Conservation (phyloP, 1,140 invertebrate species). For the Mylabris phalerata region DNA sequence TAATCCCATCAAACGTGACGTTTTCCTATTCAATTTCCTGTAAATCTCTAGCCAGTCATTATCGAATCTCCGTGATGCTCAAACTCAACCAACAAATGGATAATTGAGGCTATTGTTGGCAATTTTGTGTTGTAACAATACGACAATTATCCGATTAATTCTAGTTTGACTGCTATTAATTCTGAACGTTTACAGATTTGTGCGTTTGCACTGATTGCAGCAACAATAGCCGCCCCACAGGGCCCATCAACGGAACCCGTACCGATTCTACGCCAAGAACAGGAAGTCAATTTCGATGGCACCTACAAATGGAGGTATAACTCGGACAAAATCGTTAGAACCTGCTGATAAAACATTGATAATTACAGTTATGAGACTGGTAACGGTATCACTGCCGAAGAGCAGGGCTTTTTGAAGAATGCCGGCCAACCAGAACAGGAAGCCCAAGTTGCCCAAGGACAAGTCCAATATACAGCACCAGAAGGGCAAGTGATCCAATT, state of each 20-base stretch:
- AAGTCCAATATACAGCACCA: slow-evolving; percentile 65
- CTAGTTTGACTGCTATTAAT: slow-evolving; percentile 1
- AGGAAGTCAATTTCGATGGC: slow-evolving; percentile 57
- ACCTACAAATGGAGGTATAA: slow-evolving; percentile 55
- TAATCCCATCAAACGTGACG: background rate
- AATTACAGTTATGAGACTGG: slow-evolving; percentile 63
- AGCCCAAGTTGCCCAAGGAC: slow-evolving; percentile 57
- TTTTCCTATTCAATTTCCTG: too few species aligned
- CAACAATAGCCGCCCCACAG: slow-evolving; percentile 45
- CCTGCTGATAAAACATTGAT: background rate
- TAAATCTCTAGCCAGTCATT: too few species aligned
- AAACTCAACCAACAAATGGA: too few species aligned
- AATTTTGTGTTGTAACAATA: too few species aligned
- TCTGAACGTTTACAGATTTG: slow-evolving; percentile 1
- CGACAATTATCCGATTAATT: too few species aligned
- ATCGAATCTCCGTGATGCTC: too few species aligned
- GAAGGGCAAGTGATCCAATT: slow-evolving; percentile 63
- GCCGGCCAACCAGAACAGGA: slow-evolving; percentile 47
- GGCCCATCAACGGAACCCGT: slow-evolving; percentile 46
- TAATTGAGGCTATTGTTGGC: too few species aligned
- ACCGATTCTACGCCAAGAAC: slow-evolving; percentile 53
- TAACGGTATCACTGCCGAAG: slow-evolving; percentile 65
- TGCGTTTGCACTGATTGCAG: slow-evolving; percentile 1
- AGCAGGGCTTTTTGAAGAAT: slow-evolving; percentile 59
- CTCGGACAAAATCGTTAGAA: slow-evolving; percentile 18